Percentiles rank a stretch among this genome's conserved stretches.
Conservation (phyloP, 1,140 invertebrate genomes). For the Rhopalosiphum maidis region DNA sequence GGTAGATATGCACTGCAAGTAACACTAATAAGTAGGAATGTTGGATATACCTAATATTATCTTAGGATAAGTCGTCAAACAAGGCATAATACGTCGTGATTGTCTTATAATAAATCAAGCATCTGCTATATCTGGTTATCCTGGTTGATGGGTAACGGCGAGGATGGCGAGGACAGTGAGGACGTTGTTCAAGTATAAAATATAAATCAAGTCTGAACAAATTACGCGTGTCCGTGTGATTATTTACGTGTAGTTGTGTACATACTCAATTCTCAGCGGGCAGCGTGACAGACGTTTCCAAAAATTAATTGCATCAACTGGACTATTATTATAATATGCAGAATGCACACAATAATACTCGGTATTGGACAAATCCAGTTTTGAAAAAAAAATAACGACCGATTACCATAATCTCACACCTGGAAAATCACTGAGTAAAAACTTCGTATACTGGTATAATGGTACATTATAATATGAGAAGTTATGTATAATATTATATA, state of each 20-base stretch:
- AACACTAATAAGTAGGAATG: conserved; percentile 9
- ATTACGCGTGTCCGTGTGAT: conserved; percentile 21
- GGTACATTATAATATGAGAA: too few species aligned
- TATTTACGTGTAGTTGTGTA: background rate
- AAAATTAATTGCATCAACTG: conserved; percentile 36
- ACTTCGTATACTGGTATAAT: too few species aligned
- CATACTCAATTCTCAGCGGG: conserved; percentile 47
- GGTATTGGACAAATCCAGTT: background rate
- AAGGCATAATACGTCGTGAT: background rate
- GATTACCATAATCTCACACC: background rate
- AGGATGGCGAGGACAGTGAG: background rate
- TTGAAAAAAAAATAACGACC: background rate
- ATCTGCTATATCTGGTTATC: background rate
- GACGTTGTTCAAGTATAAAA: background rate
- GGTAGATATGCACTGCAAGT: background rate
- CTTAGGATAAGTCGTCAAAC: background rate
- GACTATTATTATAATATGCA: conserved; percentile 1
- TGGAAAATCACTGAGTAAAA: background rate
- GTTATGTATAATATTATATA: background rate
- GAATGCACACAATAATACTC: background rate
- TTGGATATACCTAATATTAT: background rate
- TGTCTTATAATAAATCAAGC: conserved; percentile 47
- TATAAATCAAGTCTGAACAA: conserved; percentile 39
- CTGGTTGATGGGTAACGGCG: background rate
- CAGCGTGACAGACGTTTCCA: background rate